phyloP scores from a whole-genome alignment of 2,888 invertebrate genomes.

The Micoletzkya japonica region DNA sequence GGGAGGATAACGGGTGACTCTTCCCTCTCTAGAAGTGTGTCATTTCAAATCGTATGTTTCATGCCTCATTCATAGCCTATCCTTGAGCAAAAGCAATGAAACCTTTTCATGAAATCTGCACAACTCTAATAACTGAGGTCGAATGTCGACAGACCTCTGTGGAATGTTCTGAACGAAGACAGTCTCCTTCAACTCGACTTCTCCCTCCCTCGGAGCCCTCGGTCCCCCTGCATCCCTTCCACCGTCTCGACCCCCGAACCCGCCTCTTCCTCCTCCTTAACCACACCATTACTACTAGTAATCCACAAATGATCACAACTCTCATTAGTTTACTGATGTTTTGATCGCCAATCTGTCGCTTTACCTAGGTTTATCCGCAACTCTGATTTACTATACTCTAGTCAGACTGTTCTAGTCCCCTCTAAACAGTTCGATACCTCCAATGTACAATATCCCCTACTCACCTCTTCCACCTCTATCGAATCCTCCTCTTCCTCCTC shows the following conservation, averaged over 20 bases:
- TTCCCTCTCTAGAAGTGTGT: neutral
- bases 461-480: conserved; percentile 5
- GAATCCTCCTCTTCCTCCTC: conserved; percentile 4
- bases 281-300: neutral
- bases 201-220: conserved; percentile 41
- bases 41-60: neutral
- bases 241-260: conserved; percentile 35
- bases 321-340: too few species aligned
- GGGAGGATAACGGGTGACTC: too few species aligned
- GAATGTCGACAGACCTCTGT: conserved; percentile 31
- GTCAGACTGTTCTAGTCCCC: too few species aligned
- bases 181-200: conserved; percentile 53
- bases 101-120: neutral
- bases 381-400: too few species aligned
- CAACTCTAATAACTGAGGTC: neutral
- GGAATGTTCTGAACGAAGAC: conserved; percentile 56
- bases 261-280: conserved; percentile 10
- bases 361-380: too few species aligned
- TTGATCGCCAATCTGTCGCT: too few species aligned
- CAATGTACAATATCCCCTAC: too few species aligned
- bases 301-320: too few species aligned
- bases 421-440: too few species aligned
- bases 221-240: conserved; percentile 32
- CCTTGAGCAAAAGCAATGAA: neutral
- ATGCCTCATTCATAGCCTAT: neutral